Percentiles rank a stretch among this genome's conserved stretches.
phyloP scores from a whole-genome alignment of 2,888 invertebrate genomes.

The Timema cristinae region DNA sequence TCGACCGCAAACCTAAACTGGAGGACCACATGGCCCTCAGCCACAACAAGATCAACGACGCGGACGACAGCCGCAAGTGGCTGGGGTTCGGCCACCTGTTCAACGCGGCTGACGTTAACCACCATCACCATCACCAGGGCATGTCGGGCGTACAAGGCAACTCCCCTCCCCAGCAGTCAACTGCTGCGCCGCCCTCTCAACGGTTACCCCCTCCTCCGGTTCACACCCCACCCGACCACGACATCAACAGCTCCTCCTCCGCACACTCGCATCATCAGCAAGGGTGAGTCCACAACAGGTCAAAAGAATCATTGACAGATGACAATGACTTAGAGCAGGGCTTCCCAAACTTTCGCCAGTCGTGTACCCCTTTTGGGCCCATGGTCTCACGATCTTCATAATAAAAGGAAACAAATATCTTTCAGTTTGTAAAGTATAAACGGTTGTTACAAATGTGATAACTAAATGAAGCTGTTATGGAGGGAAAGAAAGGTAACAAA shows the following conservation, averaged over 20 bases:
- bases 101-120: neutral
- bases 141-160: neutral
- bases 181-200: constrained; percentile 11
- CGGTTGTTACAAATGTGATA: too few relatives aligned
- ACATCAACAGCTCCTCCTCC: constrained; percentile 8
- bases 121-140: neutral
- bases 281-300: too few relatives aligned
- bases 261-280: neutral
- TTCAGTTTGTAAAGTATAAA: too few relatives aligned
- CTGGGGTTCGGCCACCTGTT: constrained; percentile 12
- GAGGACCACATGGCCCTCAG: constrained; percentile 39
- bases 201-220: neutral
- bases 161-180: neutral
- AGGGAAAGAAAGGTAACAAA: too few relatives aligned
- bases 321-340: too few relatives aligned
- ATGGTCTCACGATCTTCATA: too few relatives aligned
- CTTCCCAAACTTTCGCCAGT: too few relatives aligned
- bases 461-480: too few relatives aligned
- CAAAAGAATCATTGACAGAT: neutral
- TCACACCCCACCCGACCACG: neutral
- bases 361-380: too few relatives aligned
- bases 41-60: constrained; percentile 36
- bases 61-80: constrained; percentile 34
- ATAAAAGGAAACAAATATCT: too few relatives aligned
- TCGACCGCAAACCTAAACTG: constrained; percentile 39